These are phyloP conservation scores for Blera fallax DNA, from an alignment of 2,888 invertebrate species.

Conservation along the genomic window DNA sequence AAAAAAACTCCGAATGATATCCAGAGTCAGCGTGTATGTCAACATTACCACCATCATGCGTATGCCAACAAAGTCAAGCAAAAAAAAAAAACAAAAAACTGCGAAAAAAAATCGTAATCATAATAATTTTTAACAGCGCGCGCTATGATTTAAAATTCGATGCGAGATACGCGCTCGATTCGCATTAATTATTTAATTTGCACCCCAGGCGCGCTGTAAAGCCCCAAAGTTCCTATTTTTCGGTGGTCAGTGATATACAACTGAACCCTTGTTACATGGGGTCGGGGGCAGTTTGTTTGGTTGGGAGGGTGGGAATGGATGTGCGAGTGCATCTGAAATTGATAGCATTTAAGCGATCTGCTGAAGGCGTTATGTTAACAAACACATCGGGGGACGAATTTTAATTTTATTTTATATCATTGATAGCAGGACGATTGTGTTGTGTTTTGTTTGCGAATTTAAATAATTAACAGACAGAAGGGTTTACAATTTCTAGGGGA, in stretches of 20 bases:
- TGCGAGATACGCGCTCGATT: conserved; percentile 51
- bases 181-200: conserved; percentile 69
- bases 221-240: conserved; percentile 20
- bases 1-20: neutral
- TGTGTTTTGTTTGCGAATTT: conserved; percentile 32
- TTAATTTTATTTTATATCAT: conserved; percentile 23
- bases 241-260: neutral
- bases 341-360: conserved; percentile 36
- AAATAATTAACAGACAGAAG: conserved; percentile 30
- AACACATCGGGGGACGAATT: conserved; percentile 3
- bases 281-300: neutral
- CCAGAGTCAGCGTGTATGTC: conserved; percentile 34
- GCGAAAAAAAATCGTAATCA: conserved; percentile 21
- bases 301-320: neutral
- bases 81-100: neutral
- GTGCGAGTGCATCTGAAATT: conserved; percentile 27
- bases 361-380: conserved; percentile 10
- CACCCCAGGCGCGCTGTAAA: conserved; percentile 5
- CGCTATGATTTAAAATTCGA: conserved; percentile 53
- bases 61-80: conserved; percentile 40
- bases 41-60: conserved; percentile 35
- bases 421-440: conserved; percentile 1
- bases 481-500: too few relatives aligned
- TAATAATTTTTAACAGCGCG: conserved; percentile 23
- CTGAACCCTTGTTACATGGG: neutral